phyloP scores from a whole-genome alignment of 2,113 vertebrate genomes.

The Amphiprion percula region DNA sequence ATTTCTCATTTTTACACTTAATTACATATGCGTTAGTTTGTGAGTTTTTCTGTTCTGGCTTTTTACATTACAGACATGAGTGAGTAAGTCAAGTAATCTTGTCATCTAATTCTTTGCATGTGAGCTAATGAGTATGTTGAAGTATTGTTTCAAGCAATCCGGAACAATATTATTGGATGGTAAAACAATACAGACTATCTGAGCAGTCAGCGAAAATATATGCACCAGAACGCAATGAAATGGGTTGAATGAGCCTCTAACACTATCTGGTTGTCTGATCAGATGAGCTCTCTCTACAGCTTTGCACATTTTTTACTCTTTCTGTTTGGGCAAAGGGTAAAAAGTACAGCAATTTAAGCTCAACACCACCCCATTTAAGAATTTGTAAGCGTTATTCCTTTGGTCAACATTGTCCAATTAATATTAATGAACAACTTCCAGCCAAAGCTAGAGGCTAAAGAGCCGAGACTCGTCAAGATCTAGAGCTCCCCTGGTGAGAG shows the following conservation, averaged over 20 bases:
- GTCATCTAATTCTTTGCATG: background rate
- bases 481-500: slow-evolving; percentile 39
- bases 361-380: slow-evolving; percentile 14
- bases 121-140: too few relatives aligned
- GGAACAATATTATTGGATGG: background rate
- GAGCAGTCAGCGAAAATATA: background rate
- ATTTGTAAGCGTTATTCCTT: slow-evolving; percentile 45
- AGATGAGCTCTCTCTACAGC: background rate
- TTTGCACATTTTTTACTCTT: background rate
- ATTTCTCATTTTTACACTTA: too few relatives aligned
- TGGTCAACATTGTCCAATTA: slow-evolving; percentile 65
- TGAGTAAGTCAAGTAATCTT: background rate
- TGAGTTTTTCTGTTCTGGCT: too few relatives aligned
- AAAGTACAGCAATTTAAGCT: slow-evolving; percentile 34
- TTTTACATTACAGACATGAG: too few relatives aligned
- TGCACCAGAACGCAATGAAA: background rate
- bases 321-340: background rate
- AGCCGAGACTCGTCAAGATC: slow-evolving; percentile 53
- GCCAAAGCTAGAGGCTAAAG: slow-evolving; percentile 54
- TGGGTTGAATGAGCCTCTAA: background rate
- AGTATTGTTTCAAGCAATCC: background rate
- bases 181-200: background rate
- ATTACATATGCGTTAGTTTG: too few relatives aligned
- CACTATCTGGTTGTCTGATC: background rate
- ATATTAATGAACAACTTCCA: slow-evolving; percentile 68